Conservation (phyloP, 2,888 invertebrate species). For the Cryptocephalus primarius region DNA sequence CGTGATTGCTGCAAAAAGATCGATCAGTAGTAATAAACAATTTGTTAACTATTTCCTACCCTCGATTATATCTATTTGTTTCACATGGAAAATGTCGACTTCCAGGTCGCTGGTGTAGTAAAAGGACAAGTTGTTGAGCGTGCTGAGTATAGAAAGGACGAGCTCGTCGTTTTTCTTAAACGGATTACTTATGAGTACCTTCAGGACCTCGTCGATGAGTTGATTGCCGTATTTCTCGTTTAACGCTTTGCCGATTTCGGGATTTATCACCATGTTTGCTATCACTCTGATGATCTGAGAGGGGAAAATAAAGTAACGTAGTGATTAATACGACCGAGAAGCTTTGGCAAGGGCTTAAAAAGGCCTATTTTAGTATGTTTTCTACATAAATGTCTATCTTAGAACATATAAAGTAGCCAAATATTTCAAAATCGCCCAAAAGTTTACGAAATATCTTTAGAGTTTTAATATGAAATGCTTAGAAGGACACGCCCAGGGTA, state of each 20-base stretch:
- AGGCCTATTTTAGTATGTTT: no score
- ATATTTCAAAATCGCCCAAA: no score
- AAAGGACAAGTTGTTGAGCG: slow-evolving; percentile 77
- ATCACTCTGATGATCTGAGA: slow-evolving; percentile 65
- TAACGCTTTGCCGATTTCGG: slow-evolving; percentile 60
- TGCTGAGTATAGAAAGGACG: slow-evolving; percentile 65
- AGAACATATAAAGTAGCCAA: no score
- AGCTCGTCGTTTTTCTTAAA: slow-evolving; percentile 57
- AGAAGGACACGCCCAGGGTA: no score
- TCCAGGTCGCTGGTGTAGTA: slow-evolving; percentile 45
- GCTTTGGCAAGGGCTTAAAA: no score
- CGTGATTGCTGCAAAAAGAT: slow-evolving; percentile 32
- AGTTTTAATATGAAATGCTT: no score
- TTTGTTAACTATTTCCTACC: slow-evolving; percentile 21
- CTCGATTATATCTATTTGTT: slow-evolving; percentile 41
- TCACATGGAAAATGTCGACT: slow-evolving; percentile 37
- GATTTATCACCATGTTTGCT: slow-evolving; percentile 72
- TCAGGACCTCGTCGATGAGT: slow-evolving; percentile 36
- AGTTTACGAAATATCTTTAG: no score
- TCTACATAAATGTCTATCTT: no score
- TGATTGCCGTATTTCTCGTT: slow-evolving; percentile 35
- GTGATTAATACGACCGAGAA: neutral
- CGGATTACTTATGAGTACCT: slow-evolving; percentile 38
- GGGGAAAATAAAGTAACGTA: neutral
- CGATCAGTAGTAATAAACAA: no score